Conservation (phyloP, 2,113 vertebrate genomes). For the Serilophus lunatus region DNA sequence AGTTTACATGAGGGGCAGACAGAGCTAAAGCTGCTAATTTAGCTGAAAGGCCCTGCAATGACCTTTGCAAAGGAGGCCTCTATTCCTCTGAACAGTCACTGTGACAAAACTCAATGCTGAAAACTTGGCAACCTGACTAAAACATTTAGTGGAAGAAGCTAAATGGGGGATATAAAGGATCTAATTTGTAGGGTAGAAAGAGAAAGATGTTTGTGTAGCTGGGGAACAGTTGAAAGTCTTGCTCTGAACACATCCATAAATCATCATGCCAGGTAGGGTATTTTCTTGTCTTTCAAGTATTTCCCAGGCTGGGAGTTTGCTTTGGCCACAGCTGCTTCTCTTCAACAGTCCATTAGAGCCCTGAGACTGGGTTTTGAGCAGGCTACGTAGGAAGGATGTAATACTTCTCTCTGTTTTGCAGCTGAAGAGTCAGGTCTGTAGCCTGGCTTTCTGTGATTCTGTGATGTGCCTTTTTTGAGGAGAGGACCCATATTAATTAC, state of each 20-base stretch:
- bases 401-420: not conserved
- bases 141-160: not conserved
- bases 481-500: constrained; percentile 51
- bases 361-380: not conserved
- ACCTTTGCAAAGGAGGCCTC: not conserved
- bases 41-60: not conserved
- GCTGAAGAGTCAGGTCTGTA: not conserved
- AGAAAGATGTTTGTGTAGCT: not conserved
- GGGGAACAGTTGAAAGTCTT: not conserved
- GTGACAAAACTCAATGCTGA: not conserved
- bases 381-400: not conserved
- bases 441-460: not conserved
- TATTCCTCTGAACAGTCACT: not conserved
- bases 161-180: not conserved
- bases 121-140: not conserved
- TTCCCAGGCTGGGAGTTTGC: not conserved
- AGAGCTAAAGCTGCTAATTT: not conserved
- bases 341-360: not conserved
- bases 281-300: not conserved
- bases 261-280: not conserved
- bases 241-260: not conserved
- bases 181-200: not conserved
- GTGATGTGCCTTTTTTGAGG: constrained; percentile 1
- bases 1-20: not conserved
- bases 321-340: constrained; percentile 15